A percentile compares a stretch with the other conserved stretches of the same genome.
Conservation (phyloP, 2,888 invertebrate species). For the Mechanitis messenoides region DNA sequence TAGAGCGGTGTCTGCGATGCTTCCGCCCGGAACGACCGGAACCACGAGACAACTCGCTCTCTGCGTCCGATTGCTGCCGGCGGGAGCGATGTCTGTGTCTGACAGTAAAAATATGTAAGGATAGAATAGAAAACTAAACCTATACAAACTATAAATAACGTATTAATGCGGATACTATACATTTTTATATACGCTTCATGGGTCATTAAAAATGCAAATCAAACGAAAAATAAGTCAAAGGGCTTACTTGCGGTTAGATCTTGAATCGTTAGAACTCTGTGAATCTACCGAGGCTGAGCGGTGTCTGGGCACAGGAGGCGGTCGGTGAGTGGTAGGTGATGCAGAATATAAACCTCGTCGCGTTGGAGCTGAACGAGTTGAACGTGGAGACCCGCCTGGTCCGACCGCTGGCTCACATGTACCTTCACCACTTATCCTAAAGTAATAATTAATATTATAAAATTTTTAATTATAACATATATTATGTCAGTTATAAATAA, state of each 20-base stretch:
- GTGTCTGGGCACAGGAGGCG: constrained; percentile 80
- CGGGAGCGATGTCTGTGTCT: constrained; percentile 88
- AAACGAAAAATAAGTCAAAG: not conserved
- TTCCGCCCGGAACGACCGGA: constrained; percentile 88
- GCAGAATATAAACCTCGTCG: constrained; percentile 85
- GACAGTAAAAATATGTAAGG: constrained; percentile 5
- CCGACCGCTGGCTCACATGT: constrained; percentile 43
- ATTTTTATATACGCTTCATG: not conserved
- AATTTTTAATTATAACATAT: no score
- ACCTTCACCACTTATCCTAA: constrained; percentile 62
- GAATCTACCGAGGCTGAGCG: constrained; percentile 91
- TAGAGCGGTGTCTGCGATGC: constrained; percentile 84
- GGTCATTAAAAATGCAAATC: not conserved
- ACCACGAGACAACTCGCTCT: constrained; percentile 91
- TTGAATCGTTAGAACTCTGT: constrained; percentile 91
- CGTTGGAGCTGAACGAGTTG: constrained; percentile 86
- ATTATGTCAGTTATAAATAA: constrained; percentile 1
- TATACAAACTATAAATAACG: not conserved
- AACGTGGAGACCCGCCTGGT: constrained; percentile 83
- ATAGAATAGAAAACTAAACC: not conserved
- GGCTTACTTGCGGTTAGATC: constrained; percentile 83
- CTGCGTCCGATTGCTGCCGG: constrained; percentile 89
- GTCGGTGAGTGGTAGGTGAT: constrained; percentile 85
- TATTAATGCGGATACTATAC: not conserved
- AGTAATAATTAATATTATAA: not conserved